Evolutionary conservation across 2,797 vertebrate genomes (phyloP).

Genomic region (Todus mexicanus): DNA sequence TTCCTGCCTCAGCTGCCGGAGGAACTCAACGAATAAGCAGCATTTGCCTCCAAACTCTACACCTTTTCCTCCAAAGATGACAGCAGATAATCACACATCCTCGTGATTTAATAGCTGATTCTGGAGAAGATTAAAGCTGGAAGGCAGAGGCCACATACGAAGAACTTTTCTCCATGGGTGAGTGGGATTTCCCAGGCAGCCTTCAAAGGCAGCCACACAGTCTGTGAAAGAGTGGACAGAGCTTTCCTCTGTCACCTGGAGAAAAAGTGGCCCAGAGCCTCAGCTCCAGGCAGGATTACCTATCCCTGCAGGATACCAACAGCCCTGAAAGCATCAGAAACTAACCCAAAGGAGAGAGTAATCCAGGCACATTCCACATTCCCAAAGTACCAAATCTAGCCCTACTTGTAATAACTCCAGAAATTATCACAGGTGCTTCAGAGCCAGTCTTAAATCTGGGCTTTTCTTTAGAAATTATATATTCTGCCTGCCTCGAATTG

Average conservation of each 20-base stretch:
- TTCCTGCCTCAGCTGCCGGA: background rate
- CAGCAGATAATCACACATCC: background rate
- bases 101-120: constrained; percentile 39
- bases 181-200: background rate
- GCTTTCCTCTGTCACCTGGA: background rate
- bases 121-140: background rate
- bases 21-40: constrained; percentile 29
- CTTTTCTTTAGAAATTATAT: background rate
- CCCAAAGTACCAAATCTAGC: background rate
- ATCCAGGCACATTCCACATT: background rate
- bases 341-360: background rate
- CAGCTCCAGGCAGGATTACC: too few relatives aligned
- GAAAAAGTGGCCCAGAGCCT: background rate
- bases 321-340: background rate
- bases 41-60: background rate
- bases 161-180: background rate
- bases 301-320: background rate
- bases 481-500: background rate
- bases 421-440: background rate
- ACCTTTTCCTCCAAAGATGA: constrained; percentile 3
- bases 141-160: background rate
- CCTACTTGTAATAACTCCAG: background rate
- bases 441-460: background rate
- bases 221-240: background rate
- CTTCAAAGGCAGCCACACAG: background rate